A percentile compares a stretch with the other conserved stretches of the same genome.
These are phyloP conservation scores for Cryptocheilus praepositus DNA, from an alignment of 2,888 invertebrate genomes.

Conservation along the genomic window DNA sequence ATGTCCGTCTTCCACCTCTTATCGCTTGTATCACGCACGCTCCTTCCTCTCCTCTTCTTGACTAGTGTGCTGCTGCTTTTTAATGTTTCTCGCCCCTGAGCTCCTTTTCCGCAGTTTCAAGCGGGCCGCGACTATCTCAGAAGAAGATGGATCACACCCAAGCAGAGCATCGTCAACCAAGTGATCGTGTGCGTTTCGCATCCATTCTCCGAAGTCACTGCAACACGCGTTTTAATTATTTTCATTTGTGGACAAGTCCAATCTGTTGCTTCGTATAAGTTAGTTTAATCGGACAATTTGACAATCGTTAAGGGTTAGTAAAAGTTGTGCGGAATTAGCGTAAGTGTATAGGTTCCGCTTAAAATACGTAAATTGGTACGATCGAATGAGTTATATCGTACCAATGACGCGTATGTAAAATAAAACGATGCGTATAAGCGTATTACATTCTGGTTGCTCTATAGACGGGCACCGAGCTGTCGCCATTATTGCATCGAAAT, in stretches of 20 bases:
- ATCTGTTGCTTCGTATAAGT: too few relatives aligned
- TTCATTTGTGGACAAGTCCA: too few relatives aligned
- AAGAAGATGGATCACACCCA: constrained; percentile 58
- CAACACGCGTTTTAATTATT: constrained; percentile 51
- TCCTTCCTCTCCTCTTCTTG: constrained; percentile 30
- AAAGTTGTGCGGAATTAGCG: too few relatives aligned
- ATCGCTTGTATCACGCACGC: constrained; percentile 26
- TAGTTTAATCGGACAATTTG: too few relatives aligned
- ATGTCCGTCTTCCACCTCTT: constrained; percentile 20
- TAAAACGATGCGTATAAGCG: too few relatives aligned
- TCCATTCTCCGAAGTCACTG: constrained; percentile 68
- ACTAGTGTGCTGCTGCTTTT: constrained; percentile 52
- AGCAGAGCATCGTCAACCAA: constrained; percentile 54
- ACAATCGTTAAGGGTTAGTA: too few relatives aligned
- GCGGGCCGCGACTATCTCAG: constrained; percentile 63
- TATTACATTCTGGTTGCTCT: too few relatives aligned
- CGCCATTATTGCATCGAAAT: constrained; percentile 4
- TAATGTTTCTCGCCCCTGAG: constrained; percentile 47
- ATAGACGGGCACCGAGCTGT: not conserved
- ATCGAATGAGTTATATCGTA: too few relatives aligned
- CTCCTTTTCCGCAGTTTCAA: constrained; percentile 46
- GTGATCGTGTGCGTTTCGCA: constrained; percentile 47
- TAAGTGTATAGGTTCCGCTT: too few relatives aligned
- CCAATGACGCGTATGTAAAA: too few relatives aligned
- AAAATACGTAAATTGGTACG: too few relatives aligned